Evolutionary conservation across 1,140 invertebrate genomes (phyloP).

Genomic region (Brachionus koreanus): DNA sequence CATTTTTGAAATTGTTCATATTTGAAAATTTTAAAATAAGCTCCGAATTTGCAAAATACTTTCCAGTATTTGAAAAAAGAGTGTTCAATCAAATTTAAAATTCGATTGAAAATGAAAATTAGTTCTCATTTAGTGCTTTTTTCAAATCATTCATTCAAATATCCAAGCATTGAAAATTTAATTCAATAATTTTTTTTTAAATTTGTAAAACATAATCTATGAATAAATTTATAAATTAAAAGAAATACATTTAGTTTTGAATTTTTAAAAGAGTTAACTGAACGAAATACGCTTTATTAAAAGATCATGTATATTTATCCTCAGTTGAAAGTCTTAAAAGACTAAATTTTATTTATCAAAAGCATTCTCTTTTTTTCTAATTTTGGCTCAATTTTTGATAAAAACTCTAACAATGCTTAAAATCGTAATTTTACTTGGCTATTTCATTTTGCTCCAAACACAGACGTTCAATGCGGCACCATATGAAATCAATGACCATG

Average conservation of each 20-base stretch:
- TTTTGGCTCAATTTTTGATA: neutral
- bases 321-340: neutral
- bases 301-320: constrained; percentile 12
- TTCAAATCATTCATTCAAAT: too few species aligned
- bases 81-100: too few species aligned
- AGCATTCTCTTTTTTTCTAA: neutral
- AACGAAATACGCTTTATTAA: neutral
- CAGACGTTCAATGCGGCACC: neutral
- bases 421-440: neutral
- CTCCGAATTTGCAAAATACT: too few species aligned
- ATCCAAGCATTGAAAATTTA: too few species aligned
- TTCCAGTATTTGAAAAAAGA: too few species aligned
- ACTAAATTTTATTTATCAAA: neutral
- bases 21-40: too few species aligned
- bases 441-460: neutral
- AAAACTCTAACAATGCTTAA: neutral
- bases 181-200: too few species aligned
- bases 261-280: neutral
- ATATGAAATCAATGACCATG: neutral
- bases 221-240: neutral
- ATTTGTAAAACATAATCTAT: neutral
- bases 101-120: too few species aligned
- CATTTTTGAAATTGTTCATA: too few species aligned
- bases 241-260: neutral
- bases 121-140: too few species aligned